Evolutionary conservation across 2,113 vertebrate genomes (phyloP).

Genomic region (Callospermophilus lateralis): DNA sequence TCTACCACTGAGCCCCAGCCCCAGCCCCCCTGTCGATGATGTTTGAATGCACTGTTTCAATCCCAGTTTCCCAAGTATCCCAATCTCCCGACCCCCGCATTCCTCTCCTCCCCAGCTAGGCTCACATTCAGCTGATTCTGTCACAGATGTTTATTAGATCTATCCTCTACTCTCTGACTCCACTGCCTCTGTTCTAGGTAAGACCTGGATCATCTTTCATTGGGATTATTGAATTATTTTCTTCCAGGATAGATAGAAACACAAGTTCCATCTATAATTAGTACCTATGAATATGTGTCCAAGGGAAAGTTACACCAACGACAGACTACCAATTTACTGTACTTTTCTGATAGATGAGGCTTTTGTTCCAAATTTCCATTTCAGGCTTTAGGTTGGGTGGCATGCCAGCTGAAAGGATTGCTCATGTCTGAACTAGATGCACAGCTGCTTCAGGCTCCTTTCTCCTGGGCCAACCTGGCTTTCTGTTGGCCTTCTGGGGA

Average conservation of each 20-base stretch:
- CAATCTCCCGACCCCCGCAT: rapidly evolving
- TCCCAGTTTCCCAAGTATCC: not conserved
- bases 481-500: slow-evolving; percentile 31
- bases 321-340: not conserved
- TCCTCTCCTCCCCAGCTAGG: not conserved
- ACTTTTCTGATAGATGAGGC: slow-evolving; percentile 19
- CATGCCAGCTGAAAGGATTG: not conserved
- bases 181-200: not conserved
- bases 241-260: not conserved
- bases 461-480: not conserved
- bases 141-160: not conserved
- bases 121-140: not conserved
- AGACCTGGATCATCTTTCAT: not conserved
- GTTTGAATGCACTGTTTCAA: not conserved
- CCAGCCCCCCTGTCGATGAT: not conserved
- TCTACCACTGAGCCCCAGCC: too few relatives aligned
- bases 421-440: not conserved
- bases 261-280: not conserved
- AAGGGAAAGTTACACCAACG: not conserved
- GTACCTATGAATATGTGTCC: not conserved
- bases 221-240: not conserved
- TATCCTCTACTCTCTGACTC: not conserved
- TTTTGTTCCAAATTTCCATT: slow-evolving; percentile 6
- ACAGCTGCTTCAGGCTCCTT: not conserved
- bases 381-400: slow-evolving; percentile 20